Base-by-base conservation (phyloP, 1,140 invertebrate species). In the Dreissena rostriformis region DNA sequence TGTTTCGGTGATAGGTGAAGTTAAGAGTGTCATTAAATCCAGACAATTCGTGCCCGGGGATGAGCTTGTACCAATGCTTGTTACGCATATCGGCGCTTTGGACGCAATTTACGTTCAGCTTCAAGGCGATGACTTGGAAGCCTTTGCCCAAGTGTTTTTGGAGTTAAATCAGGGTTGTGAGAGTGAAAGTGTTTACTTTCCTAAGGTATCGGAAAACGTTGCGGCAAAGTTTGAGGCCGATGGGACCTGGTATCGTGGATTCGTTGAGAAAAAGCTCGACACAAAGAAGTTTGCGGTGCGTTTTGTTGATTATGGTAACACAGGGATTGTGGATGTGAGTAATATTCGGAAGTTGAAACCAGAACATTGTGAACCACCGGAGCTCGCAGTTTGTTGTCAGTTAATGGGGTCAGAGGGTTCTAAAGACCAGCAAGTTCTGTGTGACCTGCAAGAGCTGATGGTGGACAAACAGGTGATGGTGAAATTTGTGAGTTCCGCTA, bases 251-350 rank as follows among this genome's bases (percentile, higher is more conserved):
- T 88, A 90, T 75, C 70, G 89, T 70, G 88, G 72, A 17, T 63
- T 67, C 22, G 72, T 90, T 7, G 49, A 88, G 6, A 78, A 75
- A 39, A 63, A 70, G 19, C 14, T 61, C 17, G 74, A 82, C 17
- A 26, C 67, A 5, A 52, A 72, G 11, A 63, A 74, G 73, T 70
- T 55, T 28, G 68, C 81, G 28, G 86, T 89, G 66, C 75, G 82
- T 28, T 90, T 87, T 72, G 76, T 89, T 53, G 89, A 90, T 73
- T 88, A 87, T 82, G 89, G 89, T 63, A 85, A 89, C 49, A 74
- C 26, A 1, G 85, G 86, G 51, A 39, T 24, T 17, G 80, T 90
- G 24, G 67, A 52, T 22, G 61, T 65, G 15, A 39, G 28, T 10
- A 70, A 82, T 28, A 76, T 86, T n/a, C 65, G 88, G 57, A 84